Percentiles rank a stretch among this genome's conserved stretches.
These are phyloP conservation scores for Tupaia chinensis DNA, from an alignment of 2,113 vertebrate species.

Conservation along the genomic window DNA sequence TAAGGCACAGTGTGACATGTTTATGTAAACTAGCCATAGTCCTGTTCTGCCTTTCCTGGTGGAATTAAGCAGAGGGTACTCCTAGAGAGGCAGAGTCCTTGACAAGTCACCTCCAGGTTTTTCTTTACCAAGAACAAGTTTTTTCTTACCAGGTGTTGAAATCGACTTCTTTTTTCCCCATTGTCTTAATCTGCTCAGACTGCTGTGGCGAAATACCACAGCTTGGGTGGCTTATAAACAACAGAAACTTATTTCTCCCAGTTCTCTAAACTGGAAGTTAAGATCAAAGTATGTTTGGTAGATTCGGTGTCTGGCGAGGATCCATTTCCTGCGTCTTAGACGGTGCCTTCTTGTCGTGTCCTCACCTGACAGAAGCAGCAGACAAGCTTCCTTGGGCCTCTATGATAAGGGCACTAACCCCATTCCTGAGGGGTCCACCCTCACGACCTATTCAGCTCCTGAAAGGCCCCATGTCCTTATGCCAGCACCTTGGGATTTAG, in stretches of 20 bases:
- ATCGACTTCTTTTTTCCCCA: neutral
- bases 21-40: neutral
- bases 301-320: neutral
- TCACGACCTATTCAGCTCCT: neutral
- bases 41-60: neutral
- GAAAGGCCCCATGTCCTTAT: neutral
- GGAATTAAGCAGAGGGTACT: neutral
- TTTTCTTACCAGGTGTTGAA: neutral
- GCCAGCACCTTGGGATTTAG: neutral
- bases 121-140: neutral
- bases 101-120: neutral
- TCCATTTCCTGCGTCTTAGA: neutral
- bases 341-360: neutral
- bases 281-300: neutral
- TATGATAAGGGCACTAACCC: neutral
- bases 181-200: neutral
- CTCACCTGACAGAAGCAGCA: neutral
- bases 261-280: neutral
- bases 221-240: neutral
- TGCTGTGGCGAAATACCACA: neutral
- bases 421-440: neutral
- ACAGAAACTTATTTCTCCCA: neutral
- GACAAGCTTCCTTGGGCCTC: neutral
- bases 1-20: no score
- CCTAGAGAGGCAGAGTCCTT: fast-evolving